Base-by-base conservation (phyloP, 1,140 invertebrate genomes). In the Formica selysi region DNA sequence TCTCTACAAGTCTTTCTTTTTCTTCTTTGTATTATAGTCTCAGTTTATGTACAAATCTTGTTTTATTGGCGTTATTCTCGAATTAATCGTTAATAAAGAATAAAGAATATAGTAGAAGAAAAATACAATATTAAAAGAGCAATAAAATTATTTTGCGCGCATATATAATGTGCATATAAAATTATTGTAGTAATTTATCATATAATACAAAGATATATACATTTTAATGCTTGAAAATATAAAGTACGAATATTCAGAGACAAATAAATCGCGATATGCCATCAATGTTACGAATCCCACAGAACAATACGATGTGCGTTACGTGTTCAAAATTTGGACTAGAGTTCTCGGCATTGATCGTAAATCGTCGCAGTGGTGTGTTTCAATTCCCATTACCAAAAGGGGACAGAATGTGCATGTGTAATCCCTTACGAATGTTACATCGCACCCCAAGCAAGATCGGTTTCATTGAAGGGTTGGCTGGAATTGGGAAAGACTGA, bases 311-410 rank as follows among this genome's bases (percentile, higher is more conserved):
- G n/a, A 3, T 48, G 1, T 48, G 26, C 29, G 26, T 29, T 79
- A 32, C 19, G 57, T 36, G 68, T 62, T 61, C 54, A 44, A 61
- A 74, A 83, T 74, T 81, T 61, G n/a, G 57, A 22, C 38, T 4
- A 10, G n/a, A 22, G 8, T 68, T 19, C 62, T 38, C 29, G 44
- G 10, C 48, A 70, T 74, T 70, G 54, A 73, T 61, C 68, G 54
- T 61, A 73, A 73, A 70, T 62, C 44, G 57, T 54, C 51, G 32
- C 16, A 38, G 4, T 32, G 54, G 29, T 13, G 59, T 68, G 68
- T 86, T 88, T 64, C 74, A 76, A 57, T 71, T 81, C 38, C 57
- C 19, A 73, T 83, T 83, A 83, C 38, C 38, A 44, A 41, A 44
- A 32, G 48, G 64, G 67, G 41, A 13, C 13, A 8, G 54, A 78